A percentile compares a stretch with the other conserved stretches of the same genome.
These are phyloP conservation scores for Synanthedon tipuliformis DNA, from an alignment of 2,888 invertebrate genomes.

Conservation along the genomic window DNA sequence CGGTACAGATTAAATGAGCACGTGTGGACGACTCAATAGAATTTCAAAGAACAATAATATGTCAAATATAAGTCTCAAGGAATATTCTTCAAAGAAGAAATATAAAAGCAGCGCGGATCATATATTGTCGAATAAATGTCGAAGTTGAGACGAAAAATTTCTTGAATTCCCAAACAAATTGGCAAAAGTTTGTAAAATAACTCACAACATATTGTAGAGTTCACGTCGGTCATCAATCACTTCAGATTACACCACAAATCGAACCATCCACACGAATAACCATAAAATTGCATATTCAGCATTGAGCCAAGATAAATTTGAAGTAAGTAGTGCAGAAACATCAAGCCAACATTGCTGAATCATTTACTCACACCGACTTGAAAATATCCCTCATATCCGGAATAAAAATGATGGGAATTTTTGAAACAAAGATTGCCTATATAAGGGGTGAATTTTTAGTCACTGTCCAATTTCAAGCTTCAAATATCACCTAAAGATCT, in stretches of 20 bases:
- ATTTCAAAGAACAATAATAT: background rate
- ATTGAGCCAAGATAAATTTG: constrained; percentile 34
- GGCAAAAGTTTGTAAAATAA: constrained; percentile 31
- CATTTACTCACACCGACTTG: constrained; percentile 26
- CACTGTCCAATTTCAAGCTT: no score
- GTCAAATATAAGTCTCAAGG: background rate
- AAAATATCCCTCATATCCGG: constrained; percentile 21
- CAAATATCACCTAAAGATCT: no score
- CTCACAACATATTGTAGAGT: constrained; percentile 34
- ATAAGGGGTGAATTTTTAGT: constrained; percentile 17
- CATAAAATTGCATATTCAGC: constrained; percentile 52
- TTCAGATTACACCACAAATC: constrained; percentile 45
- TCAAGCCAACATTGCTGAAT: constrained; percentile 33
- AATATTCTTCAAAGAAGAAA: background rate
- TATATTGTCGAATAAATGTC: background rate
- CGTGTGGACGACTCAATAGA: constrained; percentile 14
- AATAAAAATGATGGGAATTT: constrained; percentile 30
- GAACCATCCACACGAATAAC: constrained; percentile 41
- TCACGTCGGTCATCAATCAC: constrained; percentile 44
- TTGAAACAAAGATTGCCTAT: constrained; percentile 28
- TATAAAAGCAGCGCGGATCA: background rate
- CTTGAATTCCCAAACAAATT: constrained; percentile 19
- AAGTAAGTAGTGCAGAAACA: constrained; percentile 41
- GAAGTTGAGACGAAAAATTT: background rate
- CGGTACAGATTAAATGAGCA: constrained; percentile 7